A percentile compares a stretch with the other conserved stretches of the same genome.
These are phyloP conservation scores for Sternotherus odoratus DNA, from an alignment of 2,797 vertebrate genomes.

Conservation along the genomic window DNA sequence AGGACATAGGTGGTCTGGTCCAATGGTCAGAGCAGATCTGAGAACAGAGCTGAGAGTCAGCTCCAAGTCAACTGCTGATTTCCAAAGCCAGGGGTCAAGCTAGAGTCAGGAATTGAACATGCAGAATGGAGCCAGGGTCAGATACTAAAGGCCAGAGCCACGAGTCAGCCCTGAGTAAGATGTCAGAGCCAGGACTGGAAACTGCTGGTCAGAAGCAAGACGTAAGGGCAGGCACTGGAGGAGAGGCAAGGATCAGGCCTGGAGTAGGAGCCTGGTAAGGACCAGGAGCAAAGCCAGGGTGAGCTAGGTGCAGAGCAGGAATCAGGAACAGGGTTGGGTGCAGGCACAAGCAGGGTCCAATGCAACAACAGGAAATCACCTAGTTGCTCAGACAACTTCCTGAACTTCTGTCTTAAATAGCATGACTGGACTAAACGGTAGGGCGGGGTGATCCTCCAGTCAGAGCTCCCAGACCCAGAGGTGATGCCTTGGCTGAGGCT, in stretches of 20 bases:
- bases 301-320: not conserved
- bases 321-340: not conserved
- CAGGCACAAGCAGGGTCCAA: not conserved
- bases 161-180: not conserved
- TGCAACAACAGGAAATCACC: not conserved
- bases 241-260: not conserved
- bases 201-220: not conserved
- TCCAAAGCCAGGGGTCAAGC: no score
- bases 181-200: not conserved
- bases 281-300: not conserved
- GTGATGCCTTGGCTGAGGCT: not conserved
- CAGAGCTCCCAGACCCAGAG: not conserved
- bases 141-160: not conserved
- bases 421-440: not conserved
- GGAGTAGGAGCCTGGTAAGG: not conserved
- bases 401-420: not conserved
- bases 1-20: not conserved
- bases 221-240: not conserved
- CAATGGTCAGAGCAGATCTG: not conserved
- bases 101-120: not conserved
- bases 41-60: not conserved
- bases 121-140: not conserved
- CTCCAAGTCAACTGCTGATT: not conserved
- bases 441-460: not conserved
- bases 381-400: not conserved